Percentiles rank a stretch among this genome's conserved stretches.
Conservation (phyloP, 2,113 vertebrate species). For the Jacana jacana region DNA sequence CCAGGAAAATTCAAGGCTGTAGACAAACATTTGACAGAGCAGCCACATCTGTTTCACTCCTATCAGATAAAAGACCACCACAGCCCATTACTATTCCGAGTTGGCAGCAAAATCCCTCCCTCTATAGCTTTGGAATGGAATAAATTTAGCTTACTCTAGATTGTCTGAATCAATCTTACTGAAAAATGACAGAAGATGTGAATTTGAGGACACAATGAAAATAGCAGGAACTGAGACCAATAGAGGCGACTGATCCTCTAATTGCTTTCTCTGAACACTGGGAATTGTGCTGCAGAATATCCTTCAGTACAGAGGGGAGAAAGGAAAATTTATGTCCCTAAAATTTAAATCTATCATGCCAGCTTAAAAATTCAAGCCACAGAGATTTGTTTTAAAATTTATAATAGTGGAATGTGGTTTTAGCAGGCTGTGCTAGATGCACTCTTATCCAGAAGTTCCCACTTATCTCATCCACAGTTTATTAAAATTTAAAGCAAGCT, state of each 20-base stretch:
- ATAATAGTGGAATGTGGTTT: neutral
- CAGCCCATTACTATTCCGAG: neutral
- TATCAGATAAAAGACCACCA: conserved; percentile 42
- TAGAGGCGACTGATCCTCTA: conserved; percentile 49
- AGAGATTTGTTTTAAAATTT: neutral
- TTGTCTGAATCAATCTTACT: neutral
- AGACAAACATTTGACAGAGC: neutral
- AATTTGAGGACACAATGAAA: conserved; percentile 31
- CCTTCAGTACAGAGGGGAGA: neutral
- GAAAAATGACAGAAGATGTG: neutral
- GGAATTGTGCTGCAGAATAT: conserved; percentile 55
- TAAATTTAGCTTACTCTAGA: conserved; percentile 29
- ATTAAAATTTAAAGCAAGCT: conserved; percentile 59
- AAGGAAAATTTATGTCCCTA: neutral
- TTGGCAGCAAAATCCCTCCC: conserved; percentile 27
- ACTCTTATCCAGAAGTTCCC: neutral
- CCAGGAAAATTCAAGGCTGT: neutral
- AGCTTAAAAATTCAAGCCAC: conserved; percentile 16
- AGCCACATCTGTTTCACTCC: neutral
- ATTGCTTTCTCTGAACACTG: conserved; percentile 56
- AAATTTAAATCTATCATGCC: neutral
- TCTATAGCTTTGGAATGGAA: conserved; percentile 27
- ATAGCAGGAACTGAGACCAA: neutral
- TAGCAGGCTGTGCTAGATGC: neutral
- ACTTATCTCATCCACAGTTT: conserved; percentile 15